These are phyloP conservation scores for Phenganax marumi DNA, from an alignment of 92 coral and sea anemone species.

Conservation along the genomic window DNA sequence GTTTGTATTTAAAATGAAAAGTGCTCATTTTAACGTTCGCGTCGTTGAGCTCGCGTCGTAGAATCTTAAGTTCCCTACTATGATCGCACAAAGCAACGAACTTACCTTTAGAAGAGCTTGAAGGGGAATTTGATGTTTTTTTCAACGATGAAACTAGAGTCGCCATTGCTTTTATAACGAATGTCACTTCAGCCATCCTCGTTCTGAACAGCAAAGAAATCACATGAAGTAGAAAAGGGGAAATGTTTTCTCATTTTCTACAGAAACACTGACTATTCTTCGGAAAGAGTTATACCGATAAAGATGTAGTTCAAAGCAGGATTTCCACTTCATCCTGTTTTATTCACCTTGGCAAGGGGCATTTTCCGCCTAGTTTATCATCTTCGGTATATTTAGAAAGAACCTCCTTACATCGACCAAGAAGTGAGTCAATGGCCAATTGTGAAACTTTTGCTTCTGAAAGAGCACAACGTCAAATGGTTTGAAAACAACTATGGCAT, in stretches of 20 bases:
- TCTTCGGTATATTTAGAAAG: conserved; percentile 84
- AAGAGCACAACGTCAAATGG: neutral
- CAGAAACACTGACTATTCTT: neutral
- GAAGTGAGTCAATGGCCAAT: conserved; percentile 85
- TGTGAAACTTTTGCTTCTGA: conserved; percentile 93
- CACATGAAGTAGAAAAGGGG: neutral
- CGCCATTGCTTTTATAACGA: conserved; percentile 91
- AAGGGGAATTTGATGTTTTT: conserved; percentile 51
- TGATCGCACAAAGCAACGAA: neutral
- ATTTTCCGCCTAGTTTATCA: conserved; percentile 92
- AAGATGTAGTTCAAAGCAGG: too few species aligned
- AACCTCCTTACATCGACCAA: conserved; percentile 89
- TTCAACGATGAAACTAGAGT: conserved; percentile 83
- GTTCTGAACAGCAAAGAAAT: conserved; percentile 58
- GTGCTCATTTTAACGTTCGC: too few species aligned
- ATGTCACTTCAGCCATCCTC: conserved; percentile 98
- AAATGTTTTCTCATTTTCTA: neutral
- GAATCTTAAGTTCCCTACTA: too few species aligned
- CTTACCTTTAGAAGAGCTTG: conserved; percentile 35
- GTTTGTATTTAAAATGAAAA: too few species aligned
- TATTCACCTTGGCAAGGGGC: conserved; percentile 90
- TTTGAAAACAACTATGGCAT: neutral
- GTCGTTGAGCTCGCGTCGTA: too few species aligned
- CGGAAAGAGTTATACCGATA: too few species aligned
- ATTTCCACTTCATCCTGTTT: neutral